Base-by-base conservation (phyloP, 2,797 vertebrate species). In the Enteromius treurensis region DNA sequence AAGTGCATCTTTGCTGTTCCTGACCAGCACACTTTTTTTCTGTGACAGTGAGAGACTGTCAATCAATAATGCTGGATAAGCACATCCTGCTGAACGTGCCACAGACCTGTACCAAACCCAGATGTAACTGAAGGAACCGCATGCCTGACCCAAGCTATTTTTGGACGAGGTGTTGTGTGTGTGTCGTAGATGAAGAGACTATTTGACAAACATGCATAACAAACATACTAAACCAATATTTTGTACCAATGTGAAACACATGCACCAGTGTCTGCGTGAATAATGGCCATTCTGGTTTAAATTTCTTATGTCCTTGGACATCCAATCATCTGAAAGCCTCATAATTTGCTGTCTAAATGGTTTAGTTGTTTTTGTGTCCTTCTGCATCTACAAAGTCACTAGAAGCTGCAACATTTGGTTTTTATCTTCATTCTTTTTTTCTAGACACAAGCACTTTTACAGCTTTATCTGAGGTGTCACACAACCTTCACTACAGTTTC, bases 231-330 rank as follows among this genome's bases (percentile, higher is more conserved):
- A 76, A 77, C 37, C 15, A 10, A 55, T 76, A 62, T 70, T 84
- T 70, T 81, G 26, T 80, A 29, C 4, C n/a, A 37, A 64, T 80
- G 49, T 80, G 71, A 67, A 67, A 76, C 53, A 77, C 23, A 8
- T 37, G 45, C 34, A 6, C 55, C 23, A 34, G 42, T 73, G 23
- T 65, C 67, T 74, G 32, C 1, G 23, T 70, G 21, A 21, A 42
- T 45, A 42, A 26, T 26, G 26, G 40, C 60, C 37, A 45, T 76
- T 62, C 71, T 82, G 11, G 15, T 76, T 55, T 71, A 55, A 10
- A 64, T 67, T 76, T 77, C 32, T 82, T 19, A 19, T 37, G 58
- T 64, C 45, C 49, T 17, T 68, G 29, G 49, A 47, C 21, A 58
- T 78, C 34, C 21, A 71, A 13, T 71, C 17, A 55, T 73, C 23